phyloP scores from a whole-genome alignment of 2,113 vertebrate genomes.

The Pituophis catenifer region DNA sequence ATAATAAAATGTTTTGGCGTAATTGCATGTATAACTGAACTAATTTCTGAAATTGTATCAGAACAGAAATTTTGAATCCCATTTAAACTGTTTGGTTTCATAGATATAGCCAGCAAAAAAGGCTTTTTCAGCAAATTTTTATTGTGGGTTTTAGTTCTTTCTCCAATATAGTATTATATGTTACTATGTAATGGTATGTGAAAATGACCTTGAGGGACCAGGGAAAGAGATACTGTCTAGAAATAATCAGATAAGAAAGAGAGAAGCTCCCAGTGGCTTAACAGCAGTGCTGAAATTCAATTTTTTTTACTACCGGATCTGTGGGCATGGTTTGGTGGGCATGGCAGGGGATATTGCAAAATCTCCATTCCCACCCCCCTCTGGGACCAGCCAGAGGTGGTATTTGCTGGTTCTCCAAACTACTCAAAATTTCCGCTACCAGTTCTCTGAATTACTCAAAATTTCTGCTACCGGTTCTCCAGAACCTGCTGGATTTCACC shows the following conservation, averaged over 20 bases:
- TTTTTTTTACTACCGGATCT: too few relatives aligned
- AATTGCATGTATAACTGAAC: neutral
- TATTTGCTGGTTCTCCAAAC: too few relatives aligned
- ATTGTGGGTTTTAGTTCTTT: neutral
- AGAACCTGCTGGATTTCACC: too few relatives aligned
- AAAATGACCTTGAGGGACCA: neutral
- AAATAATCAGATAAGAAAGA: neutral
- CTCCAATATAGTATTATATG: neutral
- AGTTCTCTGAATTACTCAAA: too few relatives aligned
- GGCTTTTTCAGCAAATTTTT: neutral
- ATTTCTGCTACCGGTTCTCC: too few relatives aligned
- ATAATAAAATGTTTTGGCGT: neutral
- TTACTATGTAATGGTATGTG: neutral
- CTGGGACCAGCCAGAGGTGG: too few relatives aligned
- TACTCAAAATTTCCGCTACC: too few relatives aligned
- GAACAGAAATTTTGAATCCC: neutral
- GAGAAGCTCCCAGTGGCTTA: neutral
- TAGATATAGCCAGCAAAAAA: accelerated
- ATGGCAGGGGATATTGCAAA: too few relatives aligned
- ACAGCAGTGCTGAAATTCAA: neutral
- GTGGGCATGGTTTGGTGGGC: too few relatives aligned
- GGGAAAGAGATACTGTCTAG: neutral
- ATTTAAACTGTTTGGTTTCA: accelerated
- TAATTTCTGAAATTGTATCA: neutral
- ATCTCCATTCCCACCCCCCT: too few relatives aligned